Conservation (phyloP, 2,797 vertebrate genomes). For the Onychomys leucogaster region DNA sequence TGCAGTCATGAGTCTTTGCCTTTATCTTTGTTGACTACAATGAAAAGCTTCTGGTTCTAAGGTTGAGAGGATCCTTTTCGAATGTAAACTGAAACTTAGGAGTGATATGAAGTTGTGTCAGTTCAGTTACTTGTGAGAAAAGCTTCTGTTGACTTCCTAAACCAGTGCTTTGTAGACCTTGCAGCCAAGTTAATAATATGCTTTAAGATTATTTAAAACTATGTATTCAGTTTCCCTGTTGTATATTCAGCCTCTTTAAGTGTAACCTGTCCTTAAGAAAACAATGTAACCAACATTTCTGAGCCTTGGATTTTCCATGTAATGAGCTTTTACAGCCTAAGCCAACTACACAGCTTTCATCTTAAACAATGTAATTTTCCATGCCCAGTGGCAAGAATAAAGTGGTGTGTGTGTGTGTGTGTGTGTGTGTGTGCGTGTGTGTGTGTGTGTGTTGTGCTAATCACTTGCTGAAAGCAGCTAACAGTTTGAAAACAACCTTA, state of each 20-base stretch:
- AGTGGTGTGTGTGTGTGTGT: background rate
- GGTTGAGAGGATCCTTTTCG: background rate
- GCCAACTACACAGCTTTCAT: background rate
- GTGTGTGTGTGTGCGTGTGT: background rate
- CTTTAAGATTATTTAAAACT: background rate
- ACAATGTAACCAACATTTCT: background rate
- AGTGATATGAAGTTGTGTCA: background rate
- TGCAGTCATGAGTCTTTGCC: background rate
- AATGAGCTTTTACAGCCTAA: background rate
- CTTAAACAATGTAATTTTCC: background rate
- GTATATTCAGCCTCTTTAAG: background rate
- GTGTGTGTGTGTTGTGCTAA: background rate
- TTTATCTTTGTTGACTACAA: background rate
- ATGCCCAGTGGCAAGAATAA: background rate
- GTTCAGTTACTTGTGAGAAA: background rate
- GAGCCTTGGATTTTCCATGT: background rate
- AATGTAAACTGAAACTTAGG: background rate
- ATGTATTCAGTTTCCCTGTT: background rate
- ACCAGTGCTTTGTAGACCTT: background rate
- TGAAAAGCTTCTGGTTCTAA: background rate
- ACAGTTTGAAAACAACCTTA: background rate
- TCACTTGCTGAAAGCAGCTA: background rate
- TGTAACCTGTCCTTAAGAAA: background rate
- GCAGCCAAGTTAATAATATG: background rate
- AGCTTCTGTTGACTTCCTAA: background rate